Evolutionary conservation across 2,888 invertebrate genomes (phyloP).

Genomic region (Argynnis bischoffii): DNA sequence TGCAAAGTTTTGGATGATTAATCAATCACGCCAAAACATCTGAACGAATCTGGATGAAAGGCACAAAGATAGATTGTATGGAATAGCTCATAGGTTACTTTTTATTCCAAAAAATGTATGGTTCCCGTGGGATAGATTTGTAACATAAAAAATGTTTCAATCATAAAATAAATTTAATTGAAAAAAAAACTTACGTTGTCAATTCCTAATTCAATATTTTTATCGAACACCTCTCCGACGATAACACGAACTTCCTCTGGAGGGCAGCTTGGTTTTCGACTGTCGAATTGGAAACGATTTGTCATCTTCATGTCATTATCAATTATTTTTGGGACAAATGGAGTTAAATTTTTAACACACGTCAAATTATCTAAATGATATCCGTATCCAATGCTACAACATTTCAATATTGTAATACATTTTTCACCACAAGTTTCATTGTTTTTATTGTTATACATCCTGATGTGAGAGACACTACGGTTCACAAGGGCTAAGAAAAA

Average conservation of each 20-base stretch:
- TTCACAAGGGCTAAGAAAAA: constrained; percentile 1
- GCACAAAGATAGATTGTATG: no score
- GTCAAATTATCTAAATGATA: constrained; percentile 2
- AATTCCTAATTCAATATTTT: background rate
- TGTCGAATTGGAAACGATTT: background rate
- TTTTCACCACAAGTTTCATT: background rate
- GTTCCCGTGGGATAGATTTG: no score
- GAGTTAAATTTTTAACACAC: constrained; percentile 9
- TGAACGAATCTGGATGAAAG: no score
- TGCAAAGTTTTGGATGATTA: no score
- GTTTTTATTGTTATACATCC: background rate
- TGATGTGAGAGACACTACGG: background rate
- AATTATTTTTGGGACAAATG: background rate
- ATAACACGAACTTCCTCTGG: background rate
- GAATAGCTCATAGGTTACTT: no score
- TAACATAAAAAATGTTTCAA: no score
- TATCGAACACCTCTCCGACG: constrained; percentile 1
- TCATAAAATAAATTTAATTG: no score
- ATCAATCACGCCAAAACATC: no score
- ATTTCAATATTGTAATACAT: background rate
- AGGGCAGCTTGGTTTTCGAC: constrained; percentile 2
- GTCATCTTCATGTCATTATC: background rate
- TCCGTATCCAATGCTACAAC: constrained; percentile 2
- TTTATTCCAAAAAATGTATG: no score
- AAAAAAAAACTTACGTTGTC: constrained; percentile 2